Base-by-base conservation (phyloP, 2,797 vertebrate species). In the Eospalax fontanierii region DNA sequence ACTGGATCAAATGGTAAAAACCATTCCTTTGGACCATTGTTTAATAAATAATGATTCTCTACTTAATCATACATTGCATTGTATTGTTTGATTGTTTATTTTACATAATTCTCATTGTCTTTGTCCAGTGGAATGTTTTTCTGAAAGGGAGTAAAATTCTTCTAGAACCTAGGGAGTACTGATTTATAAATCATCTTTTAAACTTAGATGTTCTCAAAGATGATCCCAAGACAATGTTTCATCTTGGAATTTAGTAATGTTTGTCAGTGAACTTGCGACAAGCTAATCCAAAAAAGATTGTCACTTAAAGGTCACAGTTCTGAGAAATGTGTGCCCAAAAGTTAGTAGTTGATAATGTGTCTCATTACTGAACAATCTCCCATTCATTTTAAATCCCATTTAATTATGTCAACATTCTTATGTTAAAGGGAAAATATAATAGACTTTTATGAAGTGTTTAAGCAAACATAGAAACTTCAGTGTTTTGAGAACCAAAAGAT, bases 1-100 rank as follows among this genome's bases (percentile, higher is more conserved):
- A 24, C 57, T 78, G 35, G 91, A 74, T 87, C 86, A 78, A 84
- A 66, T 35, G 35, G 38, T 68, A 35, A 43, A 71, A 96, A 76
- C 6, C 63, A 57, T 14, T 92, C 35, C 43, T 79, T 75, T 78
- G 38, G 66, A 43, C 5, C 66, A 9, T 73, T 75, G 79, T 92
- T 87, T 92, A 68, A 11, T 83, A 71, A 92, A 74, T 2, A 86
- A 57, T 94, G 74, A 90, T 88, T 88, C 33, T 50, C 54, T 24
- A 35, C 76, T 87, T 80, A 88, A 46, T 83, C 92, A n/a, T n/a
- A n/a, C n/a, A 86, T 81, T 21, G n/a, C 22, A 19, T 46, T 46
- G 4, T 15, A 43, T 80, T 93, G 24, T 65, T 78, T 50, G 18
- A 43, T 80, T 93, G 24, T 65, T 78, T 50, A 12, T 22, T 66